These are phyloP conservation scores for Trinorchestia longiramus DNA, from an alignment of 1,140 invertebrate species.

Conservation along the genomic window DNA sequence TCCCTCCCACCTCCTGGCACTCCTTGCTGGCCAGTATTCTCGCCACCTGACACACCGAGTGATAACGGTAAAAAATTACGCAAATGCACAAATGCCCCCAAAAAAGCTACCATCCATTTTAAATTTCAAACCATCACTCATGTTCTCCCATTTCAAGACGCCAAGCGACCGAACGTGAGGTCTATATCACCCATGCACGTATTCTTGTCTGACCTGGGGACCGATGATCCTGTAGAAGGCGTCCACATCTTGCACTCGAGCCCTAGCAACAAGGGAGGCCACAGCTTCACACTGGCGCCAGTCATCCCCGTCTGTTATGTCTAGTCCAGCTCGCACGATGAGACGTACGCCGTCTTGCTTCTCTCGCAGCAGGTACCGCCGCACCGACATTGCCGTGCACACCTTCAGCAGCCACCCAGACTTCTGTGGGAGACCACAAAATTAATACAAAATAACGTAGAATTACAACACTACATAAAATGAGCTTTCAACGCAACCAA, in stretches of 20 bases:
- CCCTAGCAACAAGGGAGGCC: slow-evolving; percentile 17
- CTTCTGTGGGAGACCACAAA: background rate
- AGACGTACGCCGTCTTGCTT: slow-evolving; percentile 26
- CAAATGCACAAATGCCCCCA: background rate
- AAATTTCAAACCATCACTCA: background rate
- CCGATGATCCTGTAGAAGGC: slow-evolving; percentile 24
- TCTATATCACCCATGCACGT: background rate
- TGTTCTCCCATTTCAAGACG: background rate
- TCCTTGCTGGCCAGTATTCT: slow-evolving; percentile 5
- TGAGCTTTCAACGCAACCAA: background rate
- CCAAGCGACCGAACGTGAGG: background rate
- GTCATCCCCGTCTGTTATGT: slow-evolving; percentile 32
- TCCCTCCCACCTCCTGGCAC: background rate
- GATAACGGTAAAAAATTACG: background rate
- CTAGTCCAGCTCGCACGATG: background rate
- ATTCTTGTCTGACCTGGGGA: slow-evolving; percentile 16
- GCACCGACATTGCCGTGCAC: slow-evolving; percentile 43
- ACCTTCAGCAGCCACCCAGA: slow-evolving; percentile 42
- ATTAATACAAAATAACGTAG: too few species aligned
- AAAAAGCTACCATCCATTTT: background rate
- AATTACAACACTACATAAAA: background rate
- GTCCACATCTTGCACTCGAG: slow-evolving; percentile 17
- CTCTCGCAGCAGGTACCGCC: slow-evolving; percentile 34
- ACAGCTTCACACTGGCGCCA: slow-evolving; percentile 42
- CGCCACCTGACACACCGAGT: background rate